These are phyloP conservation scores for Cossypha polioptera DNA, from an alignment of 2,797 vertebrate species.

Conservation along the genomic window DNA sequence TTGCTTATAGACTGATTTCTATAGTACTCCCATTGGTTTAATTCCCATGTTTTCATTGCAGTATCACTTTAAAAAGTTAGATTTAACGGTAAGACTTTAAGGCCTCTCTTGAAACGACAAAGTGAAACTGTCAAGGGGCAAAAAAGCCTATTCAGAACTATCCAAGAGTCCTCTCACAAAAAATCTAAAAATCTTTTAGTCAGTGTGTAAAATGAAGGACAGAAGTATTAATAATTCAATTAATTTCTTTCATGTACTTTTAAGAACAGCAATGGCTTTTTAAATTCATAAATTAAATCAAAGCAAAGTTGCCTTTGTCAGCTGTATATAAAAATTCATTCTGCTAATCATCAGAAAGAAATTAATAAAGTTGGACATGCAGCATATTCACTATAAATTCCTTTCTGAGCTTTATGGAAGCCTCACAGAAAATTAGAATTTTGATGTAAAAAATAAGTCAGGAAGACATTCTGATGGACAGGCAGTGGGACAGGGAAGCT, in stretches of 20 bases:
- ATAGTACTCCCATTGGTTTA: neutral
- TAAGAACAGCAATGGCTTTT: neutral
- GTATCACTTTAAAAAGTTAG: neutral
- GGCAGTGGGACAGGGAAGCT: neutral
- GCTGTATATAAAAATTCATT: neutral
- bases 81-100: neutral
- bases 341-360: neutral
- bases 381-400: neutral
- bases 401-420: neutral
- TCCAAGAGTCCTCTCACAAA: neutral
- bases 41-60: neutral
- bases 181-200: neutral
- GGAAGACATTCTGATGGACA: neutral
- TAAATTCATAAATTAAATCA: neutral
- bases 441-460: neutral
- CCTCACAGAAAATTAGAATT: neutral
- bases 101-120: neutral
- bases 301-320: neutral
- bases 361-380: neutral
- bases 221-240: neutral
- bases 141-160: neutral
- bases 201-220: neutral
- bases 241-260: neutral
- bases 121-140: neutral
- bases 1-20: neutral